A percentile compares a stretch with the other conserved stretches of the same genome.
Conservation (phyloP, 2,888 invertebrate genomes). For the Eupithecia inturbata region DNA sequence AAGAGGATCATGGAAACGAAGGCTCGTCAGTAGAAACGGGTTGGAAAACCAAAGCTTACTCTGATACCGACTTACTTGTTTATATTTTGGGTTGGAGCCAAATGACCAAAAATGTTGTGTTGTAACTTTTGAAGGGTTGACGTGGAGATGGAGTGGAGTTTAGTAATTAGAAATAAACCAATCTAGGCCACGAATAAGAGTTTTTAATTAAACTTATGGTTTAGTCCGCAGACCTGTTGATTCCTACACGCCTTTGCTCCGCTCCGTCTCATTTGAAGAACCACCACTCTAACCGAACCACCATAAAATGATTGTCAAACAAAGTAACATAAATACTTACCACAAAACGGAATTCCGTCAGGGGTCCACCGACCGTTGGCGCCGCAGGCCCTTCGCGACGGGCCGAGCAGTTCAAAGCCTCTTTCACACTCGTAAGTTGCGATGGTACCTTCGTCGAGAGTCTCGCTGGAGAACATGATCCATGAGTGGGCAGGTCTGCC, state of each 20-base stretch:
- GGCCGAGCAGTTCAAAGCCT: slow-evolving; percentile 96
- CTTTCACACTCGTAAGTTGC: slow-evolving; percentile 94
- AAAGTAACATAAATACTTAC: slow-evolving; percentile 84
- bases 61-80: neutral
- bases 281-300: neutral
- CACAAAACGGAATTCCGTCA: slow-evolving; percentile 96
- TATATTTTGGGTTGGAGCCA: neutral
- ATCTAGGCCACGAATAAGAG: neutral
- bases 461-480: slow-evolving; percentile 90
- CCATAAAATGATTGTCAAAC: neutral
- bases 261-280: neutral
- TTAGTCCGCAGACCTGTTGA: neutral
- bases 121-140: neutral
- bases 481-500: slow-evolving; percentile 95
- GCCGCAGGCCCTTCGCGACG: slow-evolving; percentile 90
- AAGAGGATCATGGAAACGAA: neutral
- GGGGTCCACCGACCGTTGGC: slow-evolving; percentile 91
- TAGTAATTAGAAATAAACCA: neutral
- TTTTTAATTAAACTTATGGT: neutral
- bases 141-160: neutral
- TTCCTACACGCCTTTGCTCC: neutral
- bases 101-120: neutral
- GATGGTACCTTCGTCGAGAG: slow-evolving; percentile 84
- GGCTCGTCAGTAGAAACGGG: neutral
- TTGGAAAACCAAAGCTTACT: neutral